These are phyloP conservation scores for Sander vitreus DNA, from an alignment of 2,113 vertebrate genomes.

Conservation along the genomic window DNA sequence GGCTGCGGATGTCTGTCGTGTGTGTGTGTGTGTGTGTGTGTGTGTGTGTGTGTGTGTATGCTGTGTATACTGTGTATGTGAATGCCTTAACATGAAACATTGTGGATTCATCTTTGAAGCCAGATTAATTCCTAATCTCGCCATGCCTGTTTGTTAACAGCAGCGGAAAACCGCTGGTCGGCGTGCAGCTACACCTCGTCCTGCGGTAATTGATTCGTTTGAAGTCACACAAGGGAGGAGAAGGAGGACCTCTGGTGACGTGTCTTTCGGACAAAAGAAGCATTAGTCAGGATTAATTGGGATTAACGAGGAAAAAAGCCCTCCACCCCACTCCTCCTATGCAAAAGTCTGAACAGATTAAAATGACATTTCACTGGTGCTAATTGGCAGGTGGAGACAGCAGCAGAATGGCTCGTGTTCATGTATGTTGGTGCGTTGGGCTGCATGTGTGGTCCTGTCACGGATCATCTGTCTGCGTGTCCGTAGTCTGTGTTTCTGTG, in stretches of 20 bases:
- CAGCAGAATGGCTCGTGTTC: neutral
- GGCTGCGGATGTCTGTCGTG: too few species aligned
- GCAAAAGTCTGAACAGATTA: neutral
- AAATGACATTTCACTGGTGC: neutral
- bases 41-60: too few species aligned
- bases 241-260: conserved; percentile 41
- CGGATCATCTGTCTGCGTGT: neutral
- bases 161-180: neutral
- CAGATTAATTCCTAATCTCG: conserved; percentile 23
- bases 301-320: conserved; percentile 73
- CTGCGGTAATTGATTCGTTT: conserved; percentile 73
- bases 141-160: neutral
- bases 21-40: too few species aligned
- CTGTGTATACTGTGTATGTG: too few species aligned
- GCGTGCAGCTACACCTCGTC: neutral
- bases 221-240: conserved; percentile 40
- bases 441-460: conserved; percentile 3
- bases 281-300: conserved; percentile 77
- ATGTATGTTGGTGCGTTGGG: neutral
- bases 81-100: too few species aligned
- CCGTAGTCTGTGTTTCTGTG: neutral
- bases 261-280: conserved; percentile 68
- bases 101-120: neutral
- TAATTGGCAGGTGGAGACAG: conserved; percentile 33
- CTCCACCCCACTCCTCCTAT: neutral